phyloP scores from a whole-genome alignment of 2,797 vertebrate genomes.

The Picus viridis region DNA sequence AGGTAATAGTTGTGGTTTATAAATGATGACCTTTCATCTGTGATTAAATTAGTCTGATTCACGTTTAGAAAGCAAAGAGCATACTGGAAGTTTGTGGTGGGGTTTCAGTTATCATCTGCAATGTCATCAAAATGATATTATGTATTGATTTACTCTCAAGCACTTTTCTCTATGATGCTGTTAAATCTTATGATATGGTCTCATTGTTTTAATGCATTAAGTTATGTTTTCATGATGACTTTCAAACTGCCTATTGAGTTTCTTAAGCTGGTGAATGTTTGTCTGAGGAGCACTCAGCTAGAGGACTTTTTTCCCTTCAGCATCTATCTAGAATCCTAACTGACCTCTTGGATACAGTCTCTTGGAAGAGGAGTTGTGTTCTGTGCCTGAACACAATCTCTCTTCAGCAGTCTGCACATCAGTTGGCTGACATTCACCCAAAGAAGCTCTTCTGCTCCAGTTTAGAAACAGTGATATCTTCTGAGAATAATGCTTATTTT shows the following conservation, averaged over 20 bases:
- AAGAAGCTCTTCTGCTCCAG: background rate
- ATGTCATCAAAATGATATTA: background rate
- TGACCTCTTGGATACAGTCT: background rate
- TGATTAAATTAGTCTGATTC: background rate
- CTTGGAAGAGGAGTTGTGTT: background rate
- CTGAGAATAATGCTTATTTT: background rate
- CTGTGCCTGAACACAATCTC: background rate
- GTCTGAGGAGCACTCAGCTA: background rate
- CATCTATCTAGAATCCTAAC: background rate
- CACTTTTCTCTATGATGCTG: background rate
- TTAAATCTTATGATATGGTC: background rate
- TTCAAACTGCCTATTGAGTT: background rate
- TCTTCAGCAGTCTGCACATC: background rate
- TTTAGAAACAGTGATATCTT: background rate
- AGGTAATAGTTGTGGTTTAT: conserved; percentile 77
- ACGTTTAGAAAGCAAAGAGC: background rate
- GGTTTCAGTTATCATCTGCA: background rate
- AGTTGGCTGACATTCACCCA: background rate
- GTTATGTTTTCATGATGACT: background rate
- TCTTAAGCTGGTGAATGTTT: background rate
- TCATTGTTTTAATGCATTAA: background rate
- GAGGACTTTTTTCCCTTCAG: background rate
- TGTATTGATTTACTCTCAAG: background rate
- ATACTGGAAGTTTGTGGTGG: background rate
- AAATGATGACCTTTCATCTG: background rate